These are phyloP conservation scores for Epirrita christyi DNA, from an alignment of 2,888 invertebrate species.

Conservation along the genomic window DNA sequence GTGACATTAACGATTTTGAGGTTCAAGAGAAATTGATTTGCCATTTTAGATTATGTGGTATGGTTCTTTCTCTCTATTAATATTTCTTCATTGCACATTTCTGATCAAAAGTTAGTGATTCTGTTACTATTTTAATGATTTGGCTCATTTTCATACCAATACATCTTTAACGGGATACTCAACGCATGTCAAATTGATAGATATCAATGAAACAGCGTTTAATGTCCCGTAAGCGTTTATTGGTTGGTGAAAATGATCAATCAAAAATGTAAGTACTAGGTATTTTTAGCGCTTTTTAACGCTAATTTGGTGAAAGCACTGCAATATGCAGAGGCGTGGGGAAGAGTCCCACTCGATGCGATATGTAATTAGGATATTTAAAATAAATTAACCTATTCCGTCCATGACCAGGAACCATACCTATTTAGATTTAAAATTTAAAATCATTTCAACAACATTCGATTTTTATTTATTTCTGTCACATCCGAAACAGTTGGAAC, in stretches of 20 bases:
- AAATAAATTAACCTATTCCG: not conserved
- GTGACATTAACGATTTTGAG: conserved; percentile 92
- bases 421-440: conserved; percentile 25
- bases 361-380: not conserved
- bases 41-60: conserved; percentile 40
- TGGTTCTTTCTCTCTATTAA: conserved; percentile 12
- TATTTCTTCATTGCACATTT: not conserved
- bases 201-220: too few relatives aligned
- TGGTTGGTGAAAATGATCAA: not conserved
- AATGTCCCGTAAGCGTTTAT: too few relatives aligned
- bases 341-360: conserved; percentile 22
- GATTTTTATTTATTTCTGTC: conserved; percentile 29
- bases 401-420: conserved; percentile 15
- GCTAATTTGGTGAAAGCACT: conserved; percentile 23
- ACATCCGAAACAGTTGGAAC: conserved; percentile 13
- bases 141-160: not conserved
- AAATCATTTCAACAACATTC: conserved; percentile 10
- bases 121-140: not conserved
- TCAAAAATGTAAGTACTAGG: not conserved
- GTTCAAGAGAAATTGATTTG: conserved; percentile 89
- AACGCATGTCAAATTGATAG: not conserved
- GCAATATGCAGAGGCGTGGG: conserved; percentile 14
- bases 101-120: not conserved
- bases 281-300: not conserved
- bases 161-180: not conserved